A percentile compares a stretch with the other conserved stretches of the same genome.
Conservation (phyloP, 2,797 vertebrate species). For the Leptoclinus maculatus region DNA sequence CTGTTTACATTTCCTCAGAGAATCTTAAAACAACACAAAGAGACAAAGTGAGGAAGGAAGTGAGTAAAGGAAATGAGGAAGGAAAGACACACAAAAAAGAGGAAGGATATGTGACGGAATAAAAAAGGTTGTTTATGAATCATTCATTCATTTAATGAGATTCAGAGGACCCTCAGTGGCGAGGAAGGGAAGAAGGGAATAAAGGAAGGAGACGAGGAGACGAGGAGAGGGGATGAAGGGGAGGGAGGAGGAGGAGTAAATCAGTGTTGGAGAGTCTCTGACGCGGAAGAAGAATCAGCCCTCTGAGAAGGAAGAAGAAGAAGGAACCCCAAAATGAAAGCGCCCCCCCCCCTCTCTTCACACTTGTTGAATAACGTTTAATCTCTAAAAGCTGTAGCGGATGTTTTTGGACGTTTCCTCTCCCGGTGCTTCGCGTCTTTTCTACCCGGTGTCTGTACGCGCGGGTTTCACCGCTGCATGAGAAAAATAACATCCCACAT, state of each 20-base stretch:
- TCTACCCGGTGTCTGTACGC: neutral
- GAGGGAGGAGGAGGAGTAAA: slow-evolving; percentile 50
- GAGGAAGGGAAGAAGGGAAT: neutral
- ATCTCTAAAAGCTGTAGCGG: neutral
- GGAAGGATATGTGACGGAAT: neutral
- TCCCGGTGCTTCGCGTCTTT: neutral
- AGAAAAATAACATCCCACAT: neutral
- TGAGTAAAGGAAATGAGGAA: neutral
- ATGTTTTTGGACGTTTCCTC: neutral
- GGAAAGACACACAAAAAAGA: neutral
- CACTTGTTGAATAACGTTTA: slow-evolving; percentile 61
- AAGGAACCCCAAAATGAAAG: slow-evolving; percentile 9
- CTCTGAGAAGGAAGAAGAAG: slow-evolving; percentile 45
- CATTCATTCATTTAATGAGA: neutral
- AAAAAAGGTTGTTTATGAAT: neutral
- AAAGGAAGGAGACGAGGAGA: neutral
- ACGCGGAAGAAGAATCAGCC: slow-evolving; percentile 59
- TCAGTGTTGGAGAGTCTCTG: slow-evolving; percentile 56
- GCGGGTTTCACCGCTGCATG: neutral
- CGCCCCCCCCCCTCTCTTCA: neutral
- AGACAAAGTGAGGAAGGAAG: neutral
- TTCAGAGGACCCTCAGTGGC: neutral
- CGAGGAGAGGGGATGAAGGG: neutral
- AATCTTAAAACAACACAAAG: neutral
- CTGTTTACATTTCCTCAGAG: neutral